A percentile compares a stretch with the other conserved stretches of the same genome.
Evolutionary conservation across 2,113 vertebrate genomes (phyloP).

Genomic region (Lepus europaeus): DNA sequence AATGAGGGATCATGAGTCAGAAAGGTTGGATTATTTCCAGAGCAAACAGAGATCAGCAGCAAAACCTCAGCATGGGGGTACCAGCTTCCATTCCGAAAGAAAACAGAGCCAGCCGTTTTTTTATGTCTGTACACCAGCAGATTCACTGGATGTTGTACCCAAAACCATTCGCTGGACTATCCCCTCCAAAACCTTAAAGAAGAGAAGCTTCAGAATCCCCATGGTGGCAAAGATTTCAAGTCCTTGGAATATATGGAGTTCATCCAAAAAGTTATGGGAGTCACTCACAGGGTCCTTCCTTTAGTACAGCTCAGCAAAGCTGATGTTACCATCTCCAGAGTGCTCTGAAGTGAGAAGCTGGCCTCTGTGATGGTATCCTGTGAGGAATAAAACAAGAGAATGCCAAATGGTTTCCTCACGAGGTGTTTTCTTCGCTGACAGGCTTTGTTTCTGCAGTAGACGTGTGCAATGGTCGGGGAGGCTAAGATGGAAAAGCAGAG

Average conservation of each 20-base stretch:
- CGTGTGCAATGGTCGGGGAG: neutral
- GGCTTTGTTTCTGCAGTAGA: neutral
- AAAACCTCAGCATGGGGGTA: neutral
- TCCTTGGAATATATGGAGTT: slow-evolving; percentile 24
- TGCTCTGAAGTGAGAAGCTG: neutral
- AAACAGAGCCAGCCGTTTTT: slow-evolving; percentile 63
- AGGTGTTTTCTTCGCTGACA: neutral
- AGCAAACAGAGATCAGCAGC: neutral
- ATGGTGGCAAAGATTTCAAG: slow-evolving; percentile 66
- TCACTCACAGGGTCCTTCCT: neutral
- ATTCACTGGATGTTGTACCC: slow-evolving; percentile 46
- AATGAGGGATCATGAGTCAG: neutral
- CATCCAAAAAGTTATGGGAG: slow-evolving; percentile 52
- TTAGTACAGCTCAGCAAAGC: neutral
- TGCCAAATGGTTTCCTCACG: neutral
- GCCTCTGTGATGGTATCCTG: neutral
- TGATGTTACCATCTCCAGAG: neutral
- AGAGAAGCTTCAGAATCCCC: slow-evolving; percentile 64
- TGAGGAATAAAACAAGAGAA: slow-evolving; percentile 72
- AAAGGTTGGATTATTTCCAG: neutral
- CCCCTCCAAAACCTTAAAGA: slow-evolving; percentile 33
- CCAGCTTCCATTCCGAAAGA: neutral
- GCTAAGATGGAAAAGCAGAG: neutral
- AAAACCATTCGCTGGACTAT: slow-evolving; percentile 75
- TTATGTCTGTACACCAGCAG: slow-evolving; percentile 75